Conservation (phyloP, 1,140 invertebrate genomes). For the Penaeus indicus region DNA sequence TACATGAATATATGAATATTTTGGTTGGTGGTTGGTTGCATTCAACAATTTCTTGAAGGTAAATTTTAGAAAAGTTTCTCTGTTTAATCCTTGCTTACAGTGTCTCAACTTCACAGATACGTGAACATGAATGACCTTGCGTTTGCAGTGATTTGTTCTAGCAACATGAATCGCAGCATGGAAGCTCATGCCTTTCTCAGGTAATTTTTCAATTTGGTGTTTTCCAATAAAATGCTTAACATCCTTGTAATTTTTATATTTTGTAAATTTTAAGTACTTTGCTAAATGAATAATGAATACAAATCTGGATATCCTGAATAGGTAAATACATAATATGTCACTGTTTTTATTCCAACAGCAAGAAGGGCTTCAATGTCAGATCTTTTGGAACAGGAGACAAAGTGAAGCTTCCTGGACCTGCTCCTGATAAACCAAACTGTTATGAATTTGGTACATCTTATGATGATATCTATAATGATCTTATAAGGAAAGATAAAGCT, state of each 20-base stretch:
- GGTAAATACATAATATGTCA: neutral
- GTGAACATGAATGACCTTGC: conserved; percentile 66
- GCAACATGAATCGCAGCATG: conserved; percentile 99
- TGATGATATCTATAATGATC: conserved; percentile 97
- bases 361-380: conserved; percentile 96
- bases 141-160: conserved; percentile 97
- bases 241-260: too few species aligned
- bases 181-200: conserved; percentile 97
- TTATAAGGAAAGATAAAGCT: conserved; percentile 85
- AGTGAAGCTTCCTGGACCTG: conserved; percentile 95
- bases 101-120: conserved; percentile 16
- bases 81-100: neutral
- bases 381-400: conserved; percentile 98
- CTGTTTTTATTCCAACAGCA: conserved; percentile 73
- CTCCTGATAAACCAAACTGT: conserved; percentile 95
- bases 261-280: too few species aligned
- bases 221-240: too few species aligned
- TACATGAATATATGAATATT: too few species aligned
- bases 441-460: conserved; percentile 98
- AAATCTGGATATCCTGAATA: too few species aligned
- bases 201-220: conserved; percentile 68
- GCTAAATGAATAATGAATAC: too few species aligned
- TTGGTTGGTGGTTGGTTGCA: neutral
- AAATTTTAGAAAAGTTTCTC: neutral
- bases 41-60: neutral